phyloP scores from a whole-genome alignment of 2,113 vertebrate species.

The Dryoscopus gambensis region DNA sequence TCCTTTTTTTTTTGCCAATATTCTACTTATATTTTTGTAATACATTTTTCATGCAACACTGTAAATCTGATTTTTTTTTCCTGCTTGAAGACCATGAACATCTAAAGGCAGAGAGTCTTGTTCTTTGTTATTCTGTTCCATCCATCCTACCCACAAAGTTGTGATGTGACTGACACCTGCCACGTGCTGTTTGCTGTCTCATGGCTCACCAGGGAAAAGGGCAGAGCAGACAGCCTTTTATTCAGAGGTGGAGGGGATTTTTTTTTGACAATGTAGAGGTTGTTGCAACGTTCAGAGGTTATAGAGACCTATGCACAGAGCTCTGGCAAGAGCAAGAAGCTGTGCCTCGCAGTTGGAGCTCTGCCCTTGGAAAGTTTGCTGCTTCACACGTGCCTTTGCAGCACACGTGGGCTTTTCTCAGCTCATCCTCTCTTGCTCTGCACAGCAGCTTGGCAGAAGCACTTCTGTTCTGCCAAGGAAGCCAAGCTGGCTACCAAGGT shows the following conservation, averaged over 20 bases:
- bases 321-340: neutral
- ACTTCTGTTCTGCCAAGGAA: neutral
- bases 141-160: neutral
- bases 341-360: neutral
- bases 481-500: neutral
- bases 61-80: neutral
- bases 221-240: neutral
- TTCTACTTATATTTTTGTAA: neutral
- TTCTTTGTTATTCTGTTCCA: rapidly evolving
- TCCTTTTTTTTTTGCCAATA: neutral
- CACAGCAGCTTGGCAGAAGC: neutral
- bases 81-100: neutral
- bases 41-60: neutral
- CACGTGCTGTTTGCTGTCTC: neutral
- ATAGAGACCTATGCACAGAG: neutral
- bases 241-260: neutral
- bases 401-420: neutral
- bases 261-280: neutral
- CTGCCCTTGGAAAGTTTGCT: neutral
- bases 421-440: neutral
- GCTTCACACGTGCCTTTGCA: neutral
- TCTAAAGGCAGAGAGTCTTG: neutral
- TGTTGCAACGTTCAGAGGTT: neutral
- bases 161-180: neutral
- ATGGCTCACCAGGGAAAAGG: neutral